Evolutionary conservation across 2,888 invertebrate genomes (phyloP).

Genomic region (Carterocephalus palaemon): DNA sequence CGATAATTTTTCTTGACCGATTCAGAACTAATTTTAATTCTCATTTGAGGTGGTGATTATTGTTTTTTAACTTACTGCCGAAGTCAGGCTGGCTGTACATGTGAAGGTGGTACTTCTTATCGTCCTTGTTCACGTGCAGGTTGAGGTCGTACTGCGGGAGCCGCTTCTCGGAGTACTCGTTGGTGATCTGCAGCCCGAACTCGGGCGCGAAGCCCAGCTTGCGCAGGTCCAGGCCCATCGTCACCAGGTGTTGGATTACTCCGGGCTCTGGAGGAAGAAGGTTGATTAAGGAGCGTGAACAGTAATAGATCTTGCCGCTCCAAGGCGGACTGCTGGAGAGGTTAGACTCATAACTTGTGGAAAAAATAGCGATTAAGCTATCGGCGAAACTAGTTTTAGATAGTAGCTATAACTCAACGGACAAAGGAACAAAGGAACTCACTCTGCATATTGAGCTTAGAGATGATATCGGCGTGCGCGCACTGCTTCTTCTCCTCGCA

Average conservation of each 20-base stretch:
- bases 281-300: no score
- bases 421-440: constrained; percentile 39
- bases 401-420: no score
- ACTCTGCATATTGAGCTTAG: constrained; percentile 73
- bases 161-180: constrained; percentile 77
- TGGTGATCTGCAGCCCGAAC: constrained; percentile 83
- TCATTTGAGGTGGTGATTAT: no score
- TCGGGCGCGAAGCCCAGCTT: constrained; percentile 87
- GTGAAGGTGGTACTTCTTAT: constrained; percentile 85
- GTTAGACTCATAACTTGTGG: no score
- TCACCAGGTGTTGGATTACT: constrained; percentile 80
- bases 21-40: no score
- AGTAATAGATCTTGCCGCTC: no score
- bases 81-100: constrained; percentile 81
- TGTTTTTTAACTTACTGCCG: constrained; percentile 67
- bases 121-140: constrained; percentile 84
- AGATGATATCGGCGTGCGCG: constrained; percentile 84
- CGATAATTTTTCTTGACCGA: no score
- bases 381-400: no score
- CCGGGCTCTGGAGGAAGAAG: constrained; percentile 59
- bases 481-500: constrained; percentile 90
- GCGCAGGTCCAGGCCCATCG: constrained; percentile 83
- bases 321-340: no score
- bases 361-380: no score
- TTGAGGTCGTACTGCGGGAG: constrained; percentile 83